Evolutionary conservation across 2,888 invertebrate species (phyloP), one percentile per base, ranked within the genome.

Genomic region (Trisateles emortualis): DNA sequence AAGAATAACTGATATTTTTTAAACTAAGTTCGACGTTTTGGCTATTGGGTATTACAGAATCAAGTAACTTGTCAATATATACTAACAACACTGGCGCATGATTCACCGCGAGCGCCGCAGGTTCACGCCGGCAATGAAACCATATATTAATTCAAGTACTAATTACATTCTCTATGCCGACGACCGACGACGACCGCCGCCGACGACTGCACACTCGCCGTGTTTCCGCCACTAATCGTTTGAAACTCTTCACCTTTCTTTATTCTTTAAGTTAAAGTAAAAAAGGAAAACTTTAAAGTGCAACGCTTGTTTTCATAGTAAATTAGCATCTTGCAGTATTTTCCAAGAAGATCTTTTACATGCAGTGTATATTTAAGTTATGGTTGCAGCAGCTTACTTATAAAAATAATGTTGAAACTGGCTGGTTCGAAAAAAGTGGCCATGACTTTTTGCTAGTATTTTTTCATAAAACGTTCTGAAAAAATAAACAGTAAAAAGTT

Each of bases 141-240:
- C 81, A 84, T 86, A 83, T 84, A 86, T 87, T 86, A 84, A 84
- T 83, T 81, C 78, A 72, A 81, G 78, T 68, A 74, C 79, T 87
- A 87, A 87, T 86, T 87, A 80, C 78, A 76, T 65, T 67, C 66
- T 67, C 50, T 64, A 59, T 59, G 64, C 58, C 55, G 64, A 43
- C 62, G 62, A 64, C 62, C 65, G 58, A 61, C 54, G 64, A 43
- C 55, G 45, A 56, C 46, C 60, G 55, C 8, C 26, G 11, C 9
- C 29, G 35, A 10, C 35, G 41, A 45, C 11, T 13, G 53, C 24
- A n/a, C n/a, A n/a, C 46, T 16, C 26, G 32, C 43, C 35, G 29
- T 47, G 30, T 22, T 49, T 54, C 53, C 53, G 53, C 49, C 40
- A 48, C 35, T 10, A 48, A 53, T 26, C 11, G 11, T 38, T 53